Evolutionary conservation across 2,113 vertebrate genomes (phyloP), one percentile per base, ranked within the genome.

Genomic region (Cnemophilus loriae): DNA sequence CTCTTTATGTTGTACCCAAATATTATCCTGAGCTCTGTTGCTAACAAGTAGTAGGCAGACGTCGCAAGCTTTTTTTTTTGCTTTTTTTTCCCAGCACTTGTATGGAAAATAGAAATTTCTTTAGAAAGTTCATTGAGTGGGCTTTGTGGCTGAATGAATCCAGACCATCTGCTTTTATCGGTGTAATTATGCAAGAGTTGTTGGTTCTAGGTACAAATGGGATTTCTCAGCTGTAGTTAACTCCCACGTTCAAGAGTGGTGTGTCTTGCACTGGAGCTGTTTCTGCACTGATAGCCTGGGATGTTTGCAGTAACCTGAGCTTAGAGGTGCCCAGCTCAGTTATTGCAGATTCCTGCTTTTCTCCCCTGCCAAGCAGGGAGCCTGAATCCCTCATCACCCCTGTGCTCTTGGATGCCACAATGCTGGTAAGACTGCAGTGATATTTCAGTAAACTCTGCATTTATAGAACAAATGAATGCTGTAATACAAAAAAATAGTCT

Each of bases 41-140:
- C 20, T 80, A 42, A 64, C 30, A 60, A 71, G 44, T 7, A 13
- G 5, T 10, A 30, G 17, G 10, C 13, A 65, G 50, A 53, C 46
- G n/a, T n/a, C n/a, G 20, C n/a, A 35, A 89, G 27, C 3, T 33
- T 9, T 20, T 4, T 8, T 14, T 9, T 24, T 8, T 17, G 7
- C 3, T 9, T 3, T 16, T 17, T 50, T 60, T 32, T 37, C 37
- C 16, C 15, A 30, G 16, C 0, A 2, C 15, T 30, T 56, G 2
- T 22, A 11, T 14, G 13, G 60, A 61, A 59, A 81, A 59, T 1
- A 60, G 24, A 56, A 73, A 28, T 61, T 20, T 65, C 46, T 84
- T 56, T 60, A 6, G 18, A 44, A 80, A 11, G 2, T 53, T 76
- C 13, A 6, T 35, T 57, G 32, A 7, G n/a, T 83, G 61, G 39